These are phyloP conservation scores for Bellardia bayeri DNA, from an alignment of 2,888 invertebrate species.

Conservation along the genomic window DNA sequence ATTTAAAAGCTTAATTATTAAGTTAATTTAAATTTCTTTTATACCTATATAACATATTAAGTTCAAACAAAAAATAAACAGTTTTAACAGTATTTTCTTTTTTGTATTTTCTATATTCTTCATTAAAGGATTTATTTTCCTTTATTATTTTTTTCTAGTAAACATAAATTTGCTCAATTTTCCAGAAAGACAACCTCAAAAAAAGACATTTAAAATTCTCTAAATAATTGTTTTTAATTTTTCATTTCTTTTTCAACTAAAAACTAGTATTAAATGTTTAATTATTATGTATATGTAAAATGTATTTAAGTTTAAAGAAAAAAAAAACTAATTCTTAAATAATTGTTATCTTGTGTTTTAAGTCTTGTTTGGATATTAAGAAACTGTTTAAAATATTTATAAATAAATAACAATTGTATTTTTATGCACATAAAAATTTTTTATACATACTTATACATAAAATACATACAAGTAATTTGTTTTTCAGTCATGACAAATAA, in stretches of 20 bases:
- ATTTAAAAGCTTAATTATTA: constrained; percentile 62
- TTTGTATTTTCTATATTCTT: constrained; percentile 6
- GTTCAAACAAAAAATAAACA: constrained; percentile 31
- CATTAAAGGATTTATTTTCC: constrained; percentile 38
- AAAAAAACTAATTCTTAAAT: constrained; percentile 56
- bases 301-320: constrained; percentile 18
- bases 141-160: background rate
- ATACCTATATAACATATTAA: constrained; percentile 27
- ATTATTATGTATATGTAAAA: background rate
- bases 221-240: background rate
- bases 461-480: constrained; percentile 10
- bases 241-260: constrained; percentile 28
- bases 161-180: constrained; percentile 38
- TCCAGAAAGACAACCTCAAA: constrained; percentile 34
- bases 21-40: constrained; percentile 34
- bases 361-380: constrained; percentile 53
- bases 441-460: constrained; percentile 39
- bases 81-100: constrained; percentile 65
- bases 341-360: constrained; percentile 72
- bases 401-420: constrained; percentile 41
- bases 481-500: constrained; percentile 46
- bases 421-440: constrained; percentile 47
- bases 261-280: constrained; percentile 24
- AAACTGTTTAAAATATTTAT: constrained; percentile 21
- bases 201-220: constrained; percentile 47